Evolutionary conservation across 1,140 invertebrate species (phyloP), one percentile per base, ranked within the genome.

Genomic region (Brachystomella parvula): DNA sequence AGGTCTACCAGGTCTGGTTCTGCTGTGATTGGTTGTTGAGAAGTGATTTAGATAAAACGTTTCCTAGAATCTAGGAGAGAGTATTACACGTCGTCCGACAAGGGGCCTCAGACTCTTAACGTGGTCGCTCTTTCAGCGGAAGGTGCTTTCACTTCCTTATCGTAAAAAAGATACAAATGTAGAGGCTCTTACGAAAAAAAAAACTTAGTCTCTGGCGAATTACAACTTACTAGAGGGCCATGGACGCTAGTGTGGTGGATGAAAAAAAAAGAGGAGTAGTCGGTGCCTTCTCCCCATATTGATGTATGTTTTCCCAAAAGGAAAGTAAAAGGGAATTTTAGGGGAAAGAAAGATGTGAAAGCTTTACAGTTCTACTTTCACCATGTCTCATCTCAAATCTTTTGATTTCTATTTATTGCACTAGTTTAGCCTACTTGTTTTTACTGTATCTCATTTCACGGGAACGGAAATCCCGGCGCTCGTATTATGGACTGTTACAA

Each of bases 21-120:
- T n/a, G n/a, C n/a, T n/a, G n/a, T n/a, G n/a, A n/a, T n/a, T n/a
- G n/a, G n/a, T n/a, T n/a, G n/a, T n/a, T n/a, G n/a, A n/a, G 24
- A 53, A 53, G 49, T 53, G 49, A 53, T 53, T 53, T 53, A 53
- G 49, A 53, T 53, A 15, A 53, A 53, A 53, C n/a, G n/a, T n/a
- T n/a, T n/a, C n/a, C n/a, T n/a, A n/a, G n/a, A n/a, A n/a, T n/a
- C n/a, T n/a, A n/a, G n/a, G n/a, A n/a, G n/a, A n/a, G n/a, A n/a
- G n/a, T n/a, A n/a, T n/a, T n/a, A n/a, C n/a, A n/a, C n/a, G n/a
- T n/a, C n/a, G n/a, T n/a, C n/a, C n/a, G n/a, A n/a, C n/a, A n/a
- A n/a, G n/a, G n/a, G n/a, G n/a, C n/a, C n/a, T n/a, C n/a, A n/a
- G n/a, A n/a, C n/a, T n/a, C n/a, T n/a, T n/a, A n/a, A n/a, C n/a